A percentile compares a stretch with the other conserved stretches of the same genome.
Conservation (phyloP, 2,113 vertebrate genomes). For the Zosterops lateralis region DNA sequence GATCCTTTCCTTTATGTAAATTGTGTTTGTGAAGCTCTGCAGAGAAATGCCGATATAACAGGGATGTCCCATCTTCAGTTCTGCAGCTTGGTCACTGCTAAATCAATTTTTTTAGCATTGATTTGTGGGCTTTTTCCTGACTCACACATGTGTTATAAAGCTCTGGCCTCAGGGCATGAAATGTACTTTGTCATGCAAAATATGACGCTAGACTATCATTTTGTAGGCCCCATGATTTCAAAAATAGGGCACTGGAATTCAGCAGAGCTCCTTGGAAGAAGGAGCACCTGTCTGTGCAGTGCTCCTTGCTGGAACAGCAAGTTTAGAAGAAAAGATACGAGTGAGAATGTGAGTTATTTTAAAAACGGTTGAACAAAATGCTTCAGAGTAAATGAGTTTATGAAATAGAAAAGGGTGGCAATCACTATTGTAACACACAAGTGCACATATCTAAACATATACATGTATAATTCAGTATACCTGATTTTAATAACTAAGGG, state of each 20-base stretch:
- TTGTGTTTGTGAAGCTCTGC: not conserved
- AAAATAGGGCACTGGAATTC: not conserved
- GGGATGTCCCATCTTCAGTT: not conserved
- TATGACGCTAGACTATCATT: rapidly evolving
- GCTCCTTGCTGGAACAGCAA: not conserved
- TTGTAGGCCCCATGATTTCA: not conserved
- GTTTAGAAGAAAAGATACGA: not conserved
- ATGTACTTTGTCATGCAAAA: not conserved
- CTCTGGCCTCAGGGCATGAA: not conserved
- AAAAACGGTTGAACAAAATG: not conserved
- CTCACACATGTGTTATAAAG: not conserved
- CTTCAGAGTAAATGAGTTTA: not conserved
- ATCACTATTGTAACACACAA: not conserved
- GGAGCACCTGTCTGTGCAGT: not conserved
- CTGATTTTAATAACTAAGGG: not conserved
- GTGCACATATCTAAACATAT: not conserved
- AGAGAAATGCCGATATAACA: not conserved
- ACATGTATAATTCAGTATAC: not conserved
- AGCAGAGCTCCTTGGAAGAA: not conserved
- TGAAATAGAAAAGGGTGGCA: not conserved
- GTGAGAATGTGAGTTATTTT: not conserved
- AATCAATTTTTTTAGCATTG: not conserved
- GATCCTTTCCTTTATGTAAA: not conserved
- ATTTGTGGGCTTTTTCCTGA: not conserved
- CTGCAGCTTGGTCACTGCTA: not conserved